Percentiles rank a stretch among this genome's conserved stretches.
Evolutionary conservation across 1,140 invertebrate genomes (phyloP).

Genomic region (Nasonia longicornis): DNA sequence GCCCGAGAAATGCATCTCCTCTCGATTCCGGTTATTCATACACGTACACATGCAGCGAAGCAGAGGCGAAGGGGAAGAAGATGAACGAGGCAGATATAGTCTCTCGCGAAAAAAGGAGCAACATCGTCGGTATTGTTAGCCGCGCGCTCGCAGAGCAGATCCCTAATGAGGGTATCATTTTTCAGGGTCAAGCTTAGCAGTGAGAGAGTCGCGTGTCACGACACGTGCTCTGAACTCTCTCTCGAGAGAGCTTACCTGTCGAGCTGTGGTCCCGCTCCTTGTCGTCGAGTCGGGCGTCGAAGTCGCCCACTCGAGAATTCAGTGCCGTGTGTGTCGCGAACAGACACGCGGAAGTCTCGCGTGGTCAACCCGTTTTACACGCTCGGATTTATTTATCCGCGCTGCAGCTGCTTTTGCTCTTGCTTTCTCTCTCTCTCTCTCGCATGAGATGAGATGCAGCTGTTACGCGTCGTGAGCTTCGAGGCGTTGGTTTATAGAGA

Average conservation of each 20-base stretch:
- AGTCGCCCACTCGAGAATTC: slow-evolving; percentile 57
- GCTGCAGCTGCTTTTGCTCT: background rate
- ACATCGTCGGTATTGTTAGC: background rate
- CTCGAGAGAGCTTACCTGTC: background rate
- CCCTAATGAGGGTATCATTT: slow-evolving; percentile 17
- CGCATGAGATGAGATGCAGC: too few relatives aligned
- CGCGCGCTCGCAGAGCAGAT: slow-evolving; percentile 20
- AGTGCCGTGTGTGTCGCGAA: background rate
- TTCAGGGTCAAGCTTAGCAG: slow-evolving; percentile 12
- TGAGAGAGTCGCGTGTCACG: background rate
- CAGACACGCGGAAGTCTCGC: slow-evolving; percentile 6
- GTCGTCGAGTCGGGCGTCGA: slow-evolving; percentile 50
- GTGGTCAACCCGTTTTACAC: slow-evolving; percentile 4
- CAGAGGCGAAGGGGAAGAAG: background rate
- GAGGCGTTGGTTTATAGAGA: too few relatives aligned
- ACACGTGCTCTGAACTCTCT: background rate
- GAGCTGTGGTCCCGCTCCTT: background rate
- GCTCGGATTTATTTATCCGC: background rate
- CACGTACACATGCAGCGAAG: background rate
- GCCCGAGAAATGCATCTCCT: too few relatives aligned
- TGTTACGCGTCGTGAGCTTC: too few relatives aligned
- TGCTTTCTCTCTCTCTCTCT: too few relatives aligned
- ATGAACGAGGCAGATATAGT: background rate
- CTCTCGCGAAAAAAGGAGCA: too few relatives aligned
- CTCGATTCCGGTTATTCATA: too few relatives aligned